A percentile compares a stretch with the other conserved stretches of the same genome.
These are phyloP conservation scores for Dascyllus trimaculatus DNA, from an alignment of 2,113 vertebrate genomes.

Conservation along the genomic window DNA sequence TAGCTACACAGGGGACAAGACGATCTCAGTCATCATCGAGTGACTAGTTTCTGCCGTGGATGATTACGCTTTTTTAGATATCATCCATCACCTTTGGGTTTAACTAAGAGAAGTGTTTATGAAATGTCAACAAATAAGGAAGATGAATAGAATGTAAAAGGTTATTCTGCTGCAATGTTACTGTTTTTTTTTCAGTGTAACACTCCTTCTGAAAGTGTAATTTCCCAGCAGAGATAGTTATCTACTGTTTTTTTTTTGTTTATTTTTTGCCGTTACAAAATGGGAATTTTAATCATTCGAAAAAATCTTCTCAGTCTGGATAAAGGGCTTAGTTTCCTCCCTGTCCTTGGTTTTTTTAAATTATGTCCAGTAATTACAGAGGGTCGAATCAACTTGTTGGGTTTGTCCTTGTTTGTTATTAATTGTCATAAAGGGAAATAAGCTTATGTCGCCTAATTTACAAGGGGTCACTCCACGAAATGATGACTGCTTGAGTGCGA, in stretches of 20 bases:
- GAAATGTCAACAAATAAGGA: constrained; percentile 27
- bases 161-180: background rate
- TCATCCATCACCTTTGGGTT: constrained; percentile 43
- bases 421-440: constrained; percentile 3
- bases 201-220: constrained; percentile 1
- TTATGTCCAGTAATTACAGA: constrained; percentile 32
- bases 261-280: too few species aligned
- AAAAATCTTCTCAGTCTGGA: background rate
- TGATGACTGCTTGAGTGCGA: background rate
- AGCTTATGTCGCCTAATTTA: constrained; percentile 5
- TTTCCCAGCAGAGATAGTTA: constrained; percentile 32
- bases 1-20: constrained; percentile 32
- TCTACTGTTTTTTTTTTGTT: background rate
- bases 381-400: background rate
- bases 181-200: constrained; percentile 1
- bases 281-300: too few species aligned
- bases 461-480: background rate
- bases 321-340: constrained; percentile 33
- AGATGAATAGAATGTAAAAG: constrained; percentile 25
- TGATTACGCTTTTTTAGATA: constrained; percentile 11
- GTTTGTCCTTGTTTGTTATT: constrained; percentile 13
- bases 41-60: constrained; percentile 15
- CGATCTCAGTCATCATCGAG: constrained; percentile 37
- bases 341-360: constrained; percentile 17
- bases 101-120: constrained; percentile 13